Conservation (phyloP, 2,797 vertebrate genomes). For the Babyrousa celebensis region DNA sequence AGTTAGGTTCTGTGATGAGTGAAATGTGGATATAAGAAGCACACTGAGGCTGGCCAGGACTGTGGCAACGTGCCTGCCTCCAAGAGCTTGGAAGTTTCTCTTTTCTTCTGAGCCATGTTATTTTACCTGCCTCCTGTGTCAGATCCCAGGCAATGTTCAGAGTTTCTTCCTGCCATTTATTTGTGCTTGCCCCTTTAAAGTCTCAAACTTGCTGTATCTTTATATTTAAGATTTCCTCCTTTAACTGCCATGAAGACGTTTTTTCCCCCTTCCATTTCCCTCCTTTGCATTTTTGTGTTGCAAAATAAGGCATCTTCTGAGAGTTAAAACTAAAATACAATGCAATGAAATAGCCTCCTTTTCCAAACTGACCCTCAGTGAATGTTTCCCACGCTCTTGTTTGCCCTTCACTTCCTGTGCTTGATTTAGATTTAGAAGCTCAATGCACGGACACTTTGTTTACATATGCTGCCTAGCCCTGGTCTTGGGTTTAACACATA, state of each 20-base stretch:
- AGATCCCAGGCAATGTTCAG: background rate
- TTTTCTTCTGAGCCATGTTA: background rate
- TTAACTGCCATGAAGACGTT: background rate
- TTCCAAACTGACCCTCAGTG: conserved; percentile 21
- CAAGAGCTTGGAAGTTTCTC: background rate
- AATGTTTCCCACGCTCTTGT: conserved; percentile 70
- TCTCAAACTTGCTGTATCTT: background rate
- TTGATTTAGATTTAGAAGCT: conserved; percentile 79
- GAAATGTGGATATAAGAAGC: conserved; percentile 27
- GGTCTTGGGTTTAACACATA: conserved; percentile 74
- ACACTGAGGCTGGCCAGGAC: background rate
- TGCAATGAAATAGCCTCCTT: background rate
- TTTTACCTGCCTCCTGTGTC: background rate
- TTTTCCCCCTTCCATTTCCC: background rate
- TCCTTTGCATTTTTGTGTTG: conserved; percentile 61
- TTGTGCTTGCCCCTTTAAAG: background rate
- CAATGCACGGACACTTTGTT: conserved; percentile 22
- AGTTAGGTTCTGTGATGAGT: conserved; percentile 37
- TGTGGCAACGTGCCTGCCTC: background rate
- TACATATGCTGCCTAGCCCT: conserved; percentile 51
- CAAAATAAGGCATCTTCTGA: conserved; percentile 53
- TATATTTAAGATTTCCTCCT: conserved; percentile 23
- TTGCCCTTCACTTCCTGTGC: conserved; percentile 76
- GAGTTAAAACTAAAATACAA: conserved; percentile 65
- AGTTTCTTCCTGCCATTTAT: background rate